phyloP scores from a whole-genome alignment of 1,140 invertebrate species.

The Nephila pilipes region DNA sequence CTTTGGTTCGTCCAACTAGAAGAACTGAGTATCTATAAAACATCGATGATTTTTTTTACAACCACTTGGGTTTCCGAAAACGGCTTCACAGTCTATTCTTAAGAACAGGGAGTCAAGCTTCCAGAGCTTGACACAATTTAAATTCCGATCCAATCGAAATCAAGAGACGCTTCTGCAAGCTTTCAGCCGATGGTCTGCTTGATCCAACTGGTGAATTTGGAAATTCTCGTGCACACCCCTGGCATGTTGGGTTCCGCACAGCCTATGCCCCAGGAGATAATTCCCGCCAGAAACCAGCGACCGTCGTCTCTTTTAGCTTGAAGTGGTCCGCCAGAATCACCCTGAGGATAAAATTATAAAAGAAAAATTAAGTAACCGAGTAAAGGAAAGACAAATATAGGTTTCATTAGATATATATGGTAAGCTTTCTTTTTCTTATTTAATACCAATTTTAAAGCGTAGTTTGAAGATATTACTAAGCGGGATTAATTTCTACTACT shows the following conservation, averaged over 20 bases:
- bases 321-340: slow-evolving; percentile 92
- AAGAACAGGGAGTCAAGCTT: neutral
- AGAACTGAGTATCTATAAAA: neutral
- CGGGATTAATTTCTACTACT: too few relatives aligned
- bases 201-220: slow-evolving; percentile 97
- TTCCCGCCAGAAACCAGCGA: slow-evolving; percentile 91
- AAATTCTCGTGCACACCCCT: slow-evolving; percentile 95
- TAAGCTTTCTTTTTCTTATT: too few relatives aligned
- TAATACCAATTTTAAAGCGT: too few relatives aligned
- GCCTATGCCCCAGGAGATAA: slow-evolving; percentile 94
- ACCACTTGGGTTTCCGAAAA: neutral
- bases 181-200: slow-evolving; percentile 54
- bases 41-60: neutral
- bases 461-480: too few relatives aligned
- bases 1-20: neutral
- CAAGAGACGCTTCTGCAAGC: too few relatives aligned
- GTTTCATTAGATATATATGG: too few relatives aligned
- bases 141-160: too few relatives aligned
- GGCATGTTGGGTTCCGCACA: slow-evolving; percentile 95
- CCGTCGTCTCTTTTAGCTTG: slow-evolving; percentile 88
- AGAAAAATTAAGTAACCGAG: too few relatives aligned
- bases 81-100: too few relatives aligned
- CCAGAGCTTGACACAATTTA: neutral
- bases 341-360: slow-evolving; percentile 82
- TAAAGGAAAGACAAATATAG: too few relatives aligned